Evolutionary conservation across 2,113 vertebrate genomes (phyloP), one percentile per base, ranked within the genome.

Genomic region (Xenus cinereus): DNA sequence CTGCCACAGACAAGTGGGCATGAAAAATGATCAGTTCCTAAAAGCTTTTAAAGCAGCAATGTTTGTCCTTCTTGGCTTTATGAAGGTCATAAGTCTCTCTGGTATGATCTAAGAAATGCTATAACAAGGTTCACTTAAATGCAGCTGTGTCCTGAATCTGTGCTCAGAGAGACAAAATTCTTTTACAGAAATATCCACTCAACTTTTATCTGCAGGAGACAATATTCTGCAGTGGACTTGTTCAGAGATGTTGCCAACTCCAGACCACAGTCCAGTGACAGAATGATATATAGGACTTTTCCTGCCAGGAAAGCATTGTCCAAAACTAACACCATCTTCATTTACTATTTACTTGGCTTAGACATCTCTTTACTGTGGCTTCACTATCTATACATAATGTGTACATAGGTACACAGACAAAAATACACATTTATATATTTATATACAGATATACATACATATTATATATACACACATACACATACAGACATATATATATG

Each of bases 31-130:
- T 88, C 63, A 93, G 53, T 94, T 91, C 74, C 74, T 93, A 95
- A 90, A 94, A 60, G 85, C 73, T 88, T 93, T 97, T 89, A 91
- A 96, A 94, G 53, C 59, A 69, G 84, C 76, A 39, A 46, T 87
- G 48, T 95, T 94, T 95, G 92, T 95, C 95, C 72, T 96, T 86
- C 95, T 92, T 77, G 48, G 76, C 53, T 72, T 95, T 97, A 95
- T 91, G 82, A 87, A 88, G 93, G 94, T 89, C 66, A 64, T 96
- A 97, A 97, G 95, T 97, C 83, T 96, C 74, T 82, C 82, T 91
- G 78, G 66, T 90, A 91, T 88, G 80, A 97, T 95, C 79, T 81
- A 94, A 76, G 76, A 94, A 93, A 72, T 54, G 56, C 51, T 93
- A 66, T 94, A 95, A 95, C 80, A 88, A 94, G 60, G 88, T 84